Evolutionary conservation across 1,140 invertebrate genomes (phyloP).

Genomic region (Drosophila sproati): DNA sequence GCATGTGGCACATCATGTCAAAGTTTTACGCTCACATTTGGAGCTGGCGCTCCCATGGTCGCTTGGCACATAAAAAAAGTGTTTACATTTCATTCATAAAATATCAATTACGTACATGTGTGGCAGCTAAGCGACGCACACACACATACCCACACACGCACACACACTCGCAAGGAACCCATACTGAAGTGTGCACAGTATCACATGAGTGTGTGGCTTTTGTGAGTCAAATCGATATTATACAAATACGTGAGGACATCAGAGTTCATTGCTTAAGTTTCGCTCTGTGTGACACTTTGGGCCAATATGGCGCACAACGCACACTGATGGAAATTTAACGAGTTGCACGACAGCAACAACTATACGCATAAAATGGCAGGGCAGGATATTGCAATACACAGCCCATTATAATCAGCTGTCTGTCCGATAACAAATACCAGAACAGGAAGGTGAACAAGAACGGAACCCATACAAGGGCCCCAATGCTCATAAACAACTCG

Average conservation of each 20-base stretch:
- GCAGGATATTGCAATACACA: conserved; percentile 44
- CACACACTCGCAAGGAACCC: not conserved
- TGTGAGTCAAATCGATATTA: conserved; percentile 81
- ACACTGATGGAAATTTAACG: conserved; percentile 81
- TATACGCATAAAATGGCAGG: conserved; percentile 4
- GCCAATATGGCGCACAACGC: conserved; percentile 74
- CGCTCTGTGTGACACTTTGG: conserved; percentile 65
- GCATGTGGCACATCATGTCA: conserved; percentile 28
- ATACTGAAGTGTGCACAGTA: not conserved
- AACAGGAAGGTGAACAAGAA: not conserved
- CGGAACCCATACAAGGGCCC: not conserved
- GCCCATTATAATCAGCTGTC: conserved; percentile 74
- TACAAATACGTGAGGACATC: conserved; percentile 80
- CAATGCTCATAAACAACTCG: conserved; percentile 69
- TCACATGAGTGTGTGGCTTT: conserved; percentile 52
- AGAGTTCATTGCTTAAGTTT: conserved; percentile 73
- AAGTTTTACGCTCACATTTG: conserved; percentile 19
- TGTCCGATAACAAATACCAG: conserved; percentile 20
- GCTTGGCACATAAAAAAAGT: conserved; percentile 68
- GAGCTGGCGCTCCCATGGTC: conserved; percentile 2
- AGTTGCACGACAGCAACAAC: conserved; percentile 60
- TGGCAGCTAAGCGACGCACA: conserved; percentile 63
- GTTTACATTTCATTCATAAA: conserved; percentile 83
- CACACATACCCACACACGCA: conserved; percentile 18
- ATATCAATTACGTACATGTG: conserved; percentile 81